Conservation (phyloP, 2,797 vertebrate genomes). For the Anabacerthia variegaticeps region DNA sequence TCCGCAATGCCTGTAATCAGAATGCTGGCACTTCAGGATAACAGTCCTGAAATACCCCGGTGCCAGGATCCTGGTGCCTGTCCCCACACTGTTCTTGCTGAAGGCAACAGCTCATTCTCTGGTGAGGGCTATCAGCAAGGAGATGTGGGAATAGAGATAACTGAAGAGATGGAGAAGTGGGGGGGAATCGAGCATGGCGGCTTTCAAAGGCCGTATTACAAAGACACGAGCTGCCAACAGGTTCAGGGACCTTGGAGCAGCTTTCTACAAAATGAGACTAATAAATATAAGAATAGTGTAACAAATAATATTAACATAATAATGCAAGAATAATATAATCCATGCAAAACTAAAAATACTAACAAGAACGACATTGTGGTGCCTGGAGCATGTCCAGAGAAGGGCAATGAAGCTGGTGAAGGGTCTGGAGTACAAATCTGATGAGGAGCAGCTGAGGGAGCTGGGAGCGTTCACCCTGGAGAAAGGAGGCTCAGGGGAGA, state of each 20-base stretch:
- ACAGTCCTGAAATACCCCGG: neutral
- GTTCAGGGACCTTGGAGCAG: neutral
- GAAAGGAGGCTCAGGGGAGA: neutral
- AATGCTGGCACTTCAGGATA: neutral
- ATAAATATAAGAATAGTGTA: neutral
- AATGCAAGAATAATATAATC: neutral
- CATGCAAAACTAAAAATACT: neutral
- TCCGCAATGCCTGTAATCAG: neutral
- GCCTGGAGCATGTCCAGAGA: neutral
- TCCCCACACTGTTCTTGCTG: neutral
- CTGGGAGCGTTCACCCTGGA: neutral
- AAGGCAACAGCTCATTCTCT: neutral
- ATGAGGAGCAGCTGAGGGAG: neutral
- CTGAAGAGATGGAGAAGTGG: rapidly evolving
- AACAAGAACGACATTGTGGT: neutral
- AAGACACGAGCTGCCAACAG: neutral
- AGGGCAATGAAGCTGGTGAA: neutral
- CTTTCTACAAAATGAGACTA: neutral
- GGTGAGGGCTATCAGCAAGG: neutral
- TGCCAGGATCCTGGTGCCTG: neutral
- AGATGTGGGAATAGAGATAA: neutral
- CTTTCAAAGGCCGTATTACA: neutral
- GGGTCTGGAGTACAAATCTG: neutral
- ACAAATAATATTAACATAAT: neutral
- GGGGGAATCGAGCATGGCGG: neutral